These are phyloP conservation scores for Agrochola litura DNA, from an alignment of 2,888 invertebrate species.

Conservation along the genomic window DNA sequence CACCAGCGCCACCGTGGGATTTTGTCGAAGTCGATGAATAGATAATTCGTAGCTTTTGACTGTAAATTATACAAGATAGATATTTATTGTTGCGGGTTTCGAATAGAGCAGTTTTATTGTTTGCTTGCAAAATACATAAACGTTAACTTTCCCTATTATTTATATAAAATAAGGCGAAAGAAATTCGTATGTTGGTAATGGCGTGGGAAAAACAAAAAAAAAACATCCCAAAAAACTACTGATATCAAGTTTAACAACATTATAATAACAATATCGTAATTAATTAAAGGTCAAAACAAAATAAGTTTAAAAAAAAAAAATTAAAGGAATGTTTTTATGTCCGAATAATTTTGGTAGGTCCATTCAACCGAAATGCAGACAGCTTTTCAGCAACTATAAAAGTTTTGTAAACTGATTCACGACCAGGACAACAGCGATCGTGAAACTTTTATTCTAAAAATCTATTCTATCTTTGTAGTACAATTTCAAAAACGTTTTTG, in stretches of 20 bases:
- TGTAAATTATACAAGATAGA: slow-evolving; percentile 7
- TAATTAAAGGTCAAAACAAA: background rate
- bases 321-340: background rate
- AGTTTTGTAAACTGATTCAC: slow-evolving; percentile 3
- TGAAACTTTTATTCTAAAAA: slow-evolving; percentile 19
- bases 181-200: slow-evolving; percentile 8
- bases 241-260: no score
- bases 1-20: slow-evolving; percentile 54
- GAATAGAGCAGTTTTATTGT: slow-evolving; percentile 30
- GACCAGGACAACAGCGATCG: slow-evolving; percentile 26
- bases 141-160: background rate
- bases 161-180: background rate
- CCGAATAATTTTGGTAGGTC: background rate
- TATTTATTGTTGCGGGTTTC: slow-evolving; percentile 7
- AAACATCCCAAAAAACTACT: no score
- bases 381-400: background rate
- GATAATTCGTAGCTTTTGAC: slow-evolving; percentile 19
- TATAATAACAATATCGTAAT: background rate
- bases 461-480: background rate
- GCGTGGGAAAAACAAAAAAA: slow-evolving; percentile 7
- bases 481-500: background rate
- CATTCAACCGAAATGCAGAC: background rate
- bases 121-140: slow-evolving; percentile 18
- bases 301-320: background rate
- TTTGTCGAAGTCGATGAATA: slow-evolving; percentile 39